Conservation (phyloP, 1,140 invertebrate species). For the Hypsibius dujardini region DNA sequence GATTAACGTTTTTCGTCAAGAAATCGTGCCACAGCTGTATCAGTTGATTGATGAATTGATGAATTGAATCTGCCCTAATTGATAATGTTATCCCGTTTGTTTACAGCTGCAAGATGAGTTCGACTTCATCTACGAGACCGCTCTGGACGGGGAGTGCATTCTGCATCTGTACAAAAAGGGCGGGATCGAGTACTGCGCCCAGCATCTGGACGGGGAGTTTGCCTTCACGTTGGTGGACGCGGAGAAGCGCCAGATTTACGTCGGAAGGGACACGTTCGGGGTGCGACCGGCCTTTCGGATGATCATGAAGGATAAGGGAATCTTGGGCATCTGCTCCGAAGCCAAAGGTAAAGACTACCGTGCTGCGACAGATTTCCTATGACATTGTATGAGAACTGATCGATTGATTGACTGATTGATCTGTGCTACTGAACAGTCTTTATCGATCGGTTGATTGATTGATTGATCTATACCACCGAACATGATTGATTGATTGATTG, state of each 20-base stretch:
- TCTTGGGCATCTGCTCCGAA: constrained; percentile 34
- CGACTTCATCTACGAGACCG: constrained; percentile 30
- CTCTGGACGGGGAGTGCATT: constrained; percentile 35
- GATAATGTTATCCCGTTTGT: constrained; percentile 1
- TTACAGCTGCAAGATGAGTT: constrained; percentile 28
- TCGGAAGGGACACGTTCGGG: constrained; percentile 69
- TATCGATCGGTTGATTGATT: too few relatives aligned
- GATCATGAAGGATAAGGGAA: constrained; percentile 35
- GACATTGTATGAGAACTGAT: too few relatives aligned
- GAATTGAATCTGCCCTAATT: not conserved
- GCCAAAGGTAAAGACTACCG: constrained; percentile 29
- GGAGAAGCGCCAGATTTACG: constrained; percentile 45
- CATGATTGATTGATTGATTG: too few relatives aligned
- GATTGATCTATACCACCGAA: too few relatives aligned
- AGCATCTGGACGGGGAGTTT: constrained; percentile 51
- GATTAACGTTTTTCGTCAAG: too few relatives aligned
- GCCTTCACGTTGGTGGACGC: constrained; percentile 65
- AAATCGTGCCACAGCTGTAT: too few relatives aligned
- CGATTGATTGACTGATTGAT: too few relatives aligned
- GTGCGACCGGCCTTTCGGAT: constrained; percentile 60
- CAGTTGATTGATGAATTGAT: not conserved
- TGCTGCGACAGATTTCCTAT: too few relatives aligned
- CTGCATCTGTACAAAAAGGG: constrained; percentile 33
- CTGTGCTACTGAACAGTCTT: too few relatives aligned
- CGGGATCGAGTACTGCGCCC: constrained; percentile 32